Conservation (phyloP, 2,888 invertebrate species). For the Habrosyne pyritoides region DNA sequence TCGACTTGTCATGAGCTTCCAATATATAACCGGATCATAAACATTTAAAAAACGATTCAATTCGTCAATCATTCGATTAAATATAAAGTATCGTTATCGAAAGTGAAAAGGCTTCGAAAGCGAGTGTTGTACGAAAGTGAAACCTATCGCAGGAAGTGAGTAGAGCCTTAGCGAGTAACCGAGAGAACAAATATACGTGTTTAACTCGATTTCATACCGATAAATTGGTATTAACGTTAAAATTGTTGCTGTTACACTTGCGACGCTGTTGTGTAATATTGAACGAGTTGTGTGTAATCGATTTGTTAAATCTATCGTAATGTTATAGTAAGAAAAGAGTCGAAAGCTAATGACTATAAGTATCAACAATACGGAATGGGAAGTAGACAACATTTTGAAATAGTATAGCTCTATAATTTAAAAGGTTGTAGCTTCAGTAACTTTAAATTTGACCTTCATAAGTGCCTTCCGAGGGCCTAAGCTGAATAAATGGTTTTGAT, state of each 20-base stretch:
- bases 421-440: too few relatives aligned
- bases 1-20: background rate
- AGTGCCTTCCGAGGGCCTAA: too few relatives aligned
- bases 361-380: too few relatives aligned
- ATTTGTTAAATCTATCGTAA: background rate
- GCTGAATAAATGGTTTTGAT: too few relatives aligned
- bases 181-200: slow-evolving; percentile 4
- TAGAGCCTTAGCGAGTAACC: slow-evolving; percentile 5
- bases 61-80: slow-evolving; percentile 18
- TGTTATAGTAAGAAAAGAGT: too few relatives aligned
- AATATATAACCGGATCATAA: background rate
- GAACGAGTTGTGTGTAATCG: slow-evolving; percentile 2
- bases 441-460: too few relatives aligned
- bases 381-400: too few relatives aligned
- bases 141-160: slow-evolving; percentile 21
- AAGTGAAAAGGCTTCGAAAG: slow-evolving; percentile 34
- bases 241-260: slow-evolving; percentile 1
- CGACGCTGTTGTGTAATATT: background rate
- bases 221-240: background rate
- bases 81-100: slow-evolving; percentile 26
- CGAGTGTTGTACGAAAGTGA: slow-evolving; percentile 30
- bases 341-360: too few relatives aligned
- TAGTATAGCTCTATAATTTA: too few relatives aligned
- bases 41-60: background rate
- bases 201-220: background rate